Conservation (phyloP, 2,113 vertebrate species). For the Columbina picui region DNA sequence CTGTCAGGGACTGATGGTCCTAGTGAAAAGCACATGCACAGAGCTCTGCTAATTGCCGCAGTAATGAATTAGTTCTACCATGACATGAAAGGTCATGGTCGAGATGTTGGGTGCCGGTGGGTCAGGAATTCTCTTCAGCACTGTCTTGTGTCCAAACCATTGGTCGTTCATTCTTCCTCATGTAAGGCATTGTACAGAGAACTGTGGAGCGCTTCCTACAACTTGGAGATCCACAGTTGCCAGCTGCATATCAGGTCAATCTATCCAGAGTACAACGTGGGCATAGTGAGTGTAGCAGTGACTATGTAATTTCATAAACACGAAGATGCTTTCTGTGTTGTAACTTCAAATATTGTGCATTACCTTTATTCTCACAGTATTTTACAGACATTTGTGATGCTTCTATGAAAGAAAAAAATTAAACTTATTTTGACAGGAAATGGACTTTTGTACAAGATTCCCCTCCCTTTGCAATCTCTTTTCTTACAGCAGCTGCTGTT, state of each 20-base stretch:
- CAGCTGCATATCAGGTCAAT: background rate
- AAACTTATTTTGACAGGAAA: background rate
- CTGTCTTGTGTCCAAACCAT: background rate
- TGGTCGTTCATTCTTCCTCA: background rate
- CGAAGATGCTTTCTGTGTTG: background rate
- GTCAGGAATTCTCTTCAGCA: background rate
- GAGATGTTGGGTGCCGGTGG: background rate
- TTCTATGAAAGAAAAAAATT: background rate
- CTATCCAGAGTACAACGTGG: background rate
- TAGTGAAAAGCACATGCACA: background rate
- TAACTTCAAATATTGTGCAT: background rate
- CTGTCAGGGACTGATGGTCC: background rate
- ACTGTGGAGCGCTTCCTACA: rapidly evolving
- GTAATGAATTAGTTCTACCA: background rate
- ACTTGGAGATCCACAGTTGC: background rate
- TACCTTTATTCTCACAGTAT: background rate
- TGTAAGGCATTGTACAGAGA: rapidly evolving
- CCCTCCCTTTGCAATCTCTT: slow-evolving; percentile 8
- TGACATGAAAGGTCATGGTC: background rate
- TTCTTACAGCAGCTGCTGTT: slow-evolving; percentile 22
- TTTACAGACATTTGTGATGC: background rate
- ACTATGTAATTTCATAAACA: background rate
- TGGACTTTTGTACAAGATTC: background rate
- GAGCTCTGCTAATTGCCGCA: background rate
- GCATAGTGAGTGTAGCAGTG: background rate